These are phyloP conservation scores for Lates calcarifer DNA, from an alignment of 2,113 vertebrate genomes.

Conservation along the genomic window DNA sequence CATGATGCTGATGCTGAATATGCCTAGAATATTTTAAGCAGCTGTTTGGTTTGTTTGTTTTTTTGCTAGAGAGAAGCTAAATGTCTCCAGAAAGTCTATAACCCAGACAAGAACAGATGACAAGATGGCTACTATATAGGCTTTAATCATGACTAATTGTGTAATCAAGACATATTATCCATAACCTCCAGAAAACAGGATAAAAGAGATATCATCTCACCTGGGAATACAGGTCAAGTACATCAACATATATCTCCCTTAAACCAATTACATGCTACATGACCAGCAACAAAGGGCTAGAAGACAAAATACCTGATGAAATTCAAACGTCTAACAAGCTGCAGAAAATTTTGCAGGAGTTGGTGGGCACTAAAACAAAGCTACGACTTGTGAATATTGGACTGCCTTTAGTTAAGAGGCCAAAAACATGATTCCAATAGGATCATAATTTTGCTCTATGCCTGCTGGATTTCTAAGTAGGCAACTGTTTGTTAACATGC, in stretches of 20 bases:
- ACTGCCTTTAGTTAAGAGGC: not conserved
- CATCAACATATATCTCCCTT: not conserved
- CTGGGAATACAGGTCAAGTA: not conserved
- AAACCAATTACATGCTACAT: not conserved
- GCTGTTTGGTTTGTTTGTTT: too few species aligned
- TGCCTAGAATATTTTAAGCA: not conserved
- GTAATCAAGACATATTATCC: not conserved
- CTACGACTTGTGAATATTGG: not conserved
- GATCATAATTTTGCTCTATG: not conserved
- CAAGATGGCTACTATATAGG: not conserved
- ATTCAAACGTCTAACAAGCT: not conserved
- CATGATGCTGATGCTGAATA: not conserved
- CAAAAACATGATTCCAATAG: not conserved
- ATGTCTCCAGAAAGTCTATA: not conserved
- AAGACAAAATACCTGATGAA: not conserved
- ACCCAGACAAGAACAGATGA: not conserved
- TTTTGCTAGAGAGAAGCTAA: not conserved
- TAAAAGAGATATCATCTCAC: not conserved
- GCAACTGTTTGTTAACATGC: not conserved
- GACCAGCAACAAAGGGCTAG: not conserved
- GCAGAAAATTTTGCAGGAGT: too few species aligned
- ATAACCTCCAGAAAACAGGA: not conserved
- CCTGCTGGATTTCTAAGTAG: not conserved
- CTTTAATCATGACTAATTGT: not conserved
- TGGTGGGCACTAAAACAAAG: too few species aligned